phyloP scores from a whole-genome alignment of 2,113 vertebrate genomes.

The Catharus fuscescens region DNA sequence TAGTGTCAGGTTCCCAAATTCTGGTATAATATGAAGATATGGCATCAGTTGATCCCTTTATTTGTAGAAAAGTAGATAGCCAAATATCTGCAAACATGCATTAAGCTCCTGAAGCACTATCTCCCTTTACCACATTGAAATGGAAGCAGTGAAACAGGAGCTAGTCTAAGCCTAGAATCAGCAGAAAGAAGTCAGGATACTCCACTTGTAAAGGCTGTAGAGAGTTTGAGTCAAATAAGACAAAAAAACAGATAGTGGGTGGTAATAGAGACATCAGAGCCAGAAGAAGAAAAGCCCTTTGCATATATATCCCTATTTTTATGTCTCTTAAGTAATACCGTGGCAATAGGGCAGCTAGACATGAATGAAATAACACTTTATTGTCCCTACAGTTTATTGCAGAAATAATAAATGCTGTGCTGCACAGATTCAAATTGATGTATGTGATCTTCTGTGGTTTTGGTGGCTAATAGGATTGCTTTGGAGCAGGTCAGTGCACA shows the following conservation, averaged over 20 bases:
- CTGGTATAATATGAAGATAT: background rate
- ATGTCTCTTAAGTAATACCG: background rate
- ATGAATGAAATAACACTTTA: background rate
- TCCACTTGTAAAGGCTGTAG: background rate
- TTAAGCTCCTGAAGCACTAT: background rate
- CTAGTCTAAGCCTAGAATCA: background rate
- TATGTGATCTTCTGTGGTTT: slow-evolving; percentile 24
- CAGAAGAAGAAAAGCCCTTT: background rate
- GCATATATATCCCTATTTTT: background rate
- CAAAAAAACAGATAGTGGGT: background rate
- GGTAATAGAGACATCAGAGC: background rate
- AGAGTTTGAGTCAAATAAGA: background rate
- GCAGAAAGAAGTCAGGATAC: background rate
- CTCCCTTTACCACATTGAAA: background rate
- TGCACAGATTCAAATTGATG: slow-evolving; percentile 14
- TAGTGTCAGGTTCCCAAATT: background rate
- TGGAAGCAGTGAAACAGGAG: background rate
- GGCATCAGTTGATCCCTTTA: background rate
- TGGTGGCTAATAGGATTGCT: slow-evolving; percentile 48
- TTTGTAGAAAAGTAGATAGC: background rate
- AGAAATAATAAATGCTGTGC: slow-evolving; percentile 39
- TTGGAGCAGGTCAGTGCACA: slow-evolving; percentile 63
- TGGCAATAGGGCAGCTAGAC: background rate
- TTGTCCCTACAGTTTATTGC: slow-evolving; percentile 2
- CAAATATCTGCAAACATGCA: background rate